Conservation (phyloP, 2,888 invertebrate genomes). For the Clepsis dumicolana region DNA sequence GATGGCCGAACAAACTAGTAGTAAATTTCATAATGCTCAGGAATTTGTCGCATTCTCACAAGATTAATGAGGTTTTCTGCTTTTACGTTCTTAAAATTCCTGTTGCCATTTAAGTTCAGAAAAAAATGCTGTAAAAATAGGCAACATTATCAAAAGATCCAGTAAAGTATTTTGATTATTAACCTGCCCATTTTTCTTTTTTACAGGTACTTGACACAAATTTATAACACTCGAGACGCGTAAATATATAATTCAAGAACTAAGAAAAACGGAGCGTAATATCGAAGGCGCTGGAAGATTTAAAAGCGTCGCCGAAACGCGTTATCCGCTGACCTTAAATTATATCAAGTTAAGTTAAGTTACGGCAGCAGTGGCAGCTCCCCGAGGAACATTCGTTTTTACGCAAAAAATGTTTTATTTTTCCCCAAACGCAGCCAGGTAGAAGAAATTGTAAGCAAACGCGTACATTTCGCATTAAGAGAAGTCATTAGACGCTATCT, state of each 20-base stretch:
- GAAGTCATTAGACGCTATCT: constrained; percentile 31
- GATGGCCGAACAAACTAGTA: background rate
- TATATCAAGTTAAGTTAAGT: constrained; percentile 9
- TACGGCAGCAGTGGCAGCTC: background rate
- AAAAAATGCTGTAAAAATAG: too few species aligned
- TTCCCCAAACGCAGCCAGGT: background rate
- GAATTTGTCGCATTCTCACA: background rate
- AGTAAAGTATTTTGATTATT: background rate
- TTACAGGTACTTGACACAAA: constrained; percentile 26
- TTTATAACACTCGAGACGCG: background rate
- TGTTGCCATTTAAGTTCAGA: too few species aligned
- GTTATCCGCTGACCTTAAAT: constrained; percentile 11
- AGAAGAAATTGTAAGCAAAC: constrained; percentile 10
- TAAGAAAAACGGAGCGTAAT: background rate
- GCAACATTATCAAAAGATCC: background rate
- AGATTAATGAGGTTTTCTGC: too few species aligned
- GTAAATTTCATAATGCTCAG: background rate
- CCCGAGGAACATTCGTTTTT: constrained; percentile 7
- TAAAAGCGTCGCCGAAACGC: background rate
- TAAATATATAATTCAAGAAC: constrained; percentile 28
- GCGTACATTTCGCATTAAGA: constrained; percentile 24
- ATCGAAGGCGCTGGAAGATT: background rate
- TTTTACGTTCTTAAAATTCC: too few species aligned
- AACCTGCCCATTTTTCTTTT: background rate
- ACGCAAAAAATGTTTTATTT: constrained; percentile 24